Conservation (phyloP, 1,140 invertebrate species). For the Chironomus striatipennis region DNA sequence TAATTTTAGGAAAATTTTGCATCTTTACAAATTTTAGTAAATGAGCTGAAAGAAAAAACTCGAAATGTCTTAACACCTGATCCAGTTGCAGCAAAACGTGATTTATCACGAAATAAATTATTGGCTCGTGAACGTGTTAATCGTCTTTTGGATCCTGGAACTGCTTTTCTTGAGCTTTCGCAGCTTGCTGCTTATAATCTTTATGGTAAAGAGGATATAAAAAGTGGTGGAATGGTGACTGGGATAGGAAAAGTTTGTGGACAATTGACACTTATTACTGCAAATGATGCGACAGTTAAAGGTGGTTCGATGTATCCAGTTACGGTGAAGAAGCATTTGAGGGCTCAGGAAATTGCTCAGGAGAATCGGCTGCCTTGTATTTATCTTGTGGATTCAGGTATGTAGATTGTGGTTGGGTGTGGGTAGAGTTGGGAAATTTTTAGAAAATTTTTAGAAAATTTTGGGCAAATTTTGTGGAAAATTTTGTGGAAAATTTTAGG, state of each 20-base stretch:
- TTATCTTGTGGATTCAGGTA: slow-evolving; percentile 83
- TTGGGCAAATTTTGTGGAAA: too few species aligned
- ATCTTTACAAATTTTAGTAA: slow-evolving; percentile 68
- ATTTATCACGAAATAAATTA: slow-evolving; percentile 78
- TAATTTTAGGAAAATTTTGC: slow-evolving; percentile 66
- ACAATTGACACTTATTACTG: slow-evolving; percentile 66
- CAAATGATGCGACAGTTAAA: slow-evolving; percentile 98
- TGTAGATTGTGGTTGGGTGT: too few species aligned
- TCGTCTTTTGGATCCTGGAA: slow-evolving; percentile 74
- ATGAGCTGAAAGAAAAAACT: slow-evolving; percentile 57
- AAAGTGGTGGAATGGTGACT: slow-evolving; percentile 81
- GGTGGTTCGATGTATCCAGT: slow-evolving; percentile 96
- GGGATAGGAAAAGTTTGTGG: slow-evolving; percentile 86
- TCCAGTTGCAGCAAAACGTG: slow-evolving; percentile 64
- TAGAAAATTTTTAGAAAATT: too few species aligned
- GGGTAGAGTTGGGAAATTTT: too few species aligned
- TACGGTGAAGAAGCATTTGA: slow-evolving; percentile 93
- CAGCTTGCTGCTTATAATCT: slow-evolving; percentile 83
- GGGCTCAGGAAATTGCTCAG: slow-evolving; percentile 93
- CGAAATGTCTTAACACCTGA: slow-evolving; percentile 66
- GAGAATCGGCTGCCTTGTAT: slow-evolving; percentile 89
- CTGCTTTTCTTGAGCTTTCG: slow-evolving; percentile 89
- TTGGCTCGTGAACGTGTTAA: slow-evolving; percentile 84
- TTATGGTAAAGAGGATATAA: slow-evolving; percentile 79
- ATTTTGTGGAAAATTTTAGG: too few species aligned